Percentiles rank a stretch among this genome's conserved stretches.
Evolutionary conservation across 2,113 vertebrate genomes (phyloP).

Genomic region (Centropus bengalensis): DNA sequence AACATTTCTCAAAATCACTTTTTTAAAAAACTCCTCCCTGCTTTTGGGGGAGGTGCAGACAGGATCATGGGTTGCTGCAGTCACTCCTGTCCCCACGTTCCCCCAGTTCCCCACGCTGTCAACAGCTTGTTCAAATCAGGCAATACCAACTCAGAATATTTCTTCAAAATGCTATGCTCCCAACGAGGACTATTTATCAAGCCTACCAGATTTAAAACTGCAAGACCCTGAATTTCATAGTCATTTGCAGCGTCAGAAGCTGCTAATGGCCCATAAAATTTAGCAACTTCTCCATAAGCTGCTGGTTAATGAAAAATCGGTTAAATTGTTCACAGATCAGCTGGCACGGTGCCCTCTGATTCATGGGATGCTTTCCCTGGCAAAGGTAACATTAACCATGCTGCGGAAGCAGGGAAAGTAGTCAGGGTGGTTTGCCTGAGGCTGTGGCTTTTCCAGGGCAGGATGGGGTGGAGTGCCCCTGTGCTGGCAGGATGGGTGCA

Average conservation of each 20-base stretch:
- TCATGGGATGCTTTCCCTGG: constrained; percentile 29
- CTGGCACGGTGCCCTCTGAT: constrained; percentile 54
- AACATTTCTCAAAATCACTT: not conserved
- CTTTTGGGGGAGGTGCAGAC: not conserved
- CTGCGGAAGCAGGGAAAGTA: not conserved
- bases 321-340: constrained; percentile 76
- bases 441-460: not conserved
- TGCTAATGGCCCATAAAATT: constrained; percentile 80
- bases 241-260: constrained; percentile 70
- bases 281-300: constrained; percentile 78
- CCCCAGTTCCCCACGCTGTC: accelerated
- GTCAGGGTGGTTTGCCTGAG: accelerated
- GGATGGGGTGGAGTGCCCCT: not conserved
- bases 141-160: not conserved
- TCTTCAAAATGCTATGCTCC: not conserved
- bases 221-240: constrained; percentile 69
- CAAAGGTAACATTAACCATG: constrained; percentile 62
- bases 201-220: constrained; percentile 57
- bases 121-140: not conserved
- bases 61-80: not conserved
- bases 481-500: not conserved
- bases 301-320: constrained; percentile 78
- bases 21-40: not conserved
- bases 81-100: not conserved
- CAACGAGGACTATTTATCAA: constrained; percentile 67